Base-by-base conservation (phyloP, 2,113 vertebrate species). In the Pantherophis guttatus region DNA sequence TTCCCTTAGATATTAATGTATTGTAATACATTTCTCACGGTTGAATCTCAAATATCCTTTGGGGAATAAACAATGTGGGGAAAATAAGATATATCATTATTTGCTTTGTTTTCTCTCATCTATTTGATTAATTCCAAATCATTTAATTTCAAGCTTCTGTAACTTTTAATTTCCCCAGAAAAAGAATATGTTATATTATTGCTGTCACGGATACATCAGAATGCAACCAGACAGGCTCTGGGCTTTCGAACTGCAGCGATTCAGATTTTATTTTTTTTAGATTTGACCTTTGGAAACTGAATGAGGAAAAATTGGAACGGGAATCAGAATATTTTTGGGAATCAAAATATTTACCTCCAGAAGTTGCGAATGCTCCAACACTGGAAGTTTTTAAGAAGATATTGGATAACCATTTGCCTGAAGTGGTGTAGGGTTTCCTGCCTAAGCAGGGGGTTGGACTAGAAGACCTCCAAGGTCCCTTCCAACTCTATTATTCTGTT, bases 71-170 rank as follows among this genome's bases (percentile, higher is more conserved):
- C 91, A 94, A 50, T 92, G 88, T 55, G 50, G 50, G 24, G 26
- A 92, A 92, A 93, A 88, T 91, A 88, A 91, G 93, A 93, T 91
- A 91, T 91, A 94, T 92, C 70, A 57, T 89, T 90, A 94, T 92
- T 86, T 92, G 88, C 91, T 86, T 94, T 92, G 92, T 94, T 92
- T 91, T 65, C 57, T 24, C 75, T 24, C 88, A 86, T 92, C 88
- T 94, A 86, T 94, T 92, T 94, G 93, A 94, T 94, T 94, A 90
- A 94, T 94, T 92, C 93, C 88, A 94, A 94, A 92, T 92, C 93
- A 90, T 88, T 94, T 94, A 90, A 94, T 94, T 94, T 94, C 93
- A 94, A 92, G 93, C 88, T 87, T 94, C 88, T 91, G 59, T 94
- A 92, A 94, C 91, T 94, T 94, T 94, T 94, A 94, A 94, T 94